Evolutionary conservation across 2,888 invertebrate species (phyloP).

Genomic region (Phortica magna): DNA sequence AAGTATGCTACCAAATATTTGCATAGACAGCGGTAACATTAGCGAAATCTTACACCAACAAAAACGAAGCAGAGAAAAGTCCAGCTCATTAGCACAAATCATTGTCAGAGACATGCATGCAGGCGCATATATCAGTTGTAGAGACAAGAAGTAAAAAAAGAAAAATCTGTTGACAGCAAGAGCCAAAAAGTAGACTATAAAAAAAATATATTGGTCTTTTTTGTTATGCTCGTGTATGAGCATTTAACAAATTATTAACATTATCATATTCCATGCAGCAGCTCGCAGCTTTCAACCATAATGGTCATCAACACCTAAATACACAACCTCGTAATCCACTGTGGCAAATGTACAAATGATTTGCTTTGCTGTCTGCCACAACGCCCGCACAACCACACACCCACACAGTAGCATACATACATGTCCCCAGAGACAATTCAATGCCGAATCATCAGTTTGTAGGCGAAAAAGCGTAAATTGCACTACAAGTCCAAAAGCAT

Average conservation of each 20-base stretch:
- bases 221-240: not conserved
- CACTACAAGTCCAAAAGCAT: conserved; percentile 38
- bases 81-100: conserved; percentile 65
- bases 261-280: conserved; percentile 65
- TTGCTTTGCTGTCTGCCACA: conserved; percentile 50
- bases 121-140: conserved; percentile 51
- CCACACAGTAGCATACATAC: not conserved
- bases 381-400: not conserved
- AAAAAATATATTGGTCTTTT: conserved; percentile 55
- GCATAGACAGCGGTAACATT: conserved; percentile 36
- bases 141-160: conserved; percentile 40
- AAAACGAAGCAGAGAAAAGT: conserved; percentile 1
- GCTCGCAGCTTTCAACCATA: conserved; percentile 23
- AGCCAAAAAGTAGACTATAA: conserved; percentile 42
- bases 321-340: conserved; percentile 63
- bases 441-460: conserved; percentile 9
- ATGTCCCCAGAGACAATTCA: conserved; percentile 7
- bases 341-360: conserved; percentile 69
- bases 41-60: not conserved
- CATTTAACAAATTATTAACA: conserved; percentile 67
- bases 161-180: conserved; percentile 18
- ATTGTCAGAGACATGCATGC: conserved; percentile 56
- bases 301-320: conserved; percentile 32
- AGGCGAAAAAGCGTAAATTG: conserved; percentile 28
- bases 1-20: conserved; percentile 48